Percentiles rank a stretch among this genome's conserved stretches.
phyloP scores from a whole-genome alignment of 1,140 invertebrate species.

The Phymorhynchus buccinoides region DNA sequence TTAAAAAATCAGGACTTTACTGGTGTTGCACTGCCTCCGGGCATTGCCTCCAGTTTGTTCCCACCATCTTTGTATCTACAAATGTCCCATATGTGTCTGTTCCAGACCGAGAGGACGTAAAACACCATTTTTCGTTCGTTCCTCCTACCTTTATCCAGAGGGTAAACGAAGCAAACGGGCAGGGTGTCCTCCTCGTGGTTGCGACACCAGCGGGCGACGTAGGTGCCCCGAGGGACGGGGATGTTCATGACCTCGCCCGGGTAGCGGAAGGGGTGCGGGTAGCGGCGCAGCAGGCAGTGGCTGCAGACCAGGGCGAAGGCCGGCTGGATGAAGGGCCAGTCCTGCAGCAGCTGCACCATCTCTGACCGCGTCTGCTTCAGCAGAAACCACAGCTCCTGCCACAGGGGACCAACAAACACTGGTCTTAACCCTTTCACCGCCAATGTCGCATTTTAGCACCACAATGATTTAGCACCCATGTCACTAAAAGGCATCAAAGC shows the following conservation, averaged over 20 bases:
- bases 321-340: constrained; percentile 65
- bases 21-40: too few species aligned
- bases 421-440: too few species aligned
- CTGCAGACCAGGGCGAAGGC: constrained; percentile 59
- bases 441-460: too few species aligned
- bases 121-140: too few species aligned
- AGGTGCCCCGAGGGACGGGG: constrained; percentile 55
- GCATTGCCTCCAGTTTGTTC: too few species aligned
- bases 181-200: constrained; percentile 50
- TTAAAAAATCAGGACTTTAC: too few species aligned
- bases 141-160: constrained; percentile 62
- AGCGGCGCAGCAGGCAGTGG: constrained; percentile 60
- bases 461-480: too few species aligned
- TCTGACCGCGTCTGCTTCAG: constrained; percentile 52
- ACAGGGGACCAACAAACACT: too few species aligned
- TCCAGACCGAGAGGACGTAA: too few species aligned
- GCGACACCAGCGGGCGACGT: constrained; percentile 54
- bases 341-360: constrained; percentile 58
- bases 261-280: constrained; percentile 56
- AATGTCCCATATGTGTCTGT: too few species aligned
- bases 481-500: too few species aligned
- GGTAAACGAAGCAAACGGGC: constrained; percentile 64
- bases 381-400: constrained; percentile 65
- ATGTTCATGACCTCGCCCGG: constrained; percentile 60
- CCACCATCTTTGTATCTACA: too few species aligned